phyloP scores from a whole-genome alignment of 2,797 vertebrate genomes.

The Dromococcyx pavoninus region DNA sequence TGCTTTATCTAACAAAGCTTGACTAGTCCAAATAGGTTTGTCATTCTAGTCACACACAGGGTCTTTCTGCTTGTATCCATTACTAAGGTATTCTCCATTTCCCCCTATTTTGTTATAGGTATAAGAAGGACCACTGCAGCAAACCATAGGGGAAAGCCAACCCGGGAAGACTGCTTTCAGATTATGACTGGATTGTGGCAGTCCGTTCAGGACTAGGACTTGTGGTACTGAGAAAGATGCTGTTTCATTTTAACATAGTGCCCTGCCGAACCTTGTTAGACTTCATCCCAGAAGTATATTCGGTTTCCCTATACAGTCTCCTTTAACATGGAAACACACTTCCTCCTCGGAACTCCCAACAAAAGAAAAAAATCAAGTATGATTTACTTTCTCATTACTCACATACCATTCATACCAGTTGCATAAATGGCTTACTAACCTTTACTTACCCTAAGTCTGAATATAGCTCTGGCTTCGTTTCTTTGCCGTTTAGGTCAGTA shows the following conservation, averaged over 20 bases:
- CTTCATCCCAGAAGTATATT: neutral
- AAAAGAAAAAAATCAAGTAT: neutral
- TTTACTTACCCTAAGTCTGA: neutral
- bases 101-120: neutral
- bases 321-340: neutral
- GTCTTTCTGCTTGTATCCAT: neutral
- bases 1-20: neutral
- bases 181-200: neutral
- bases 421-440: neutral
- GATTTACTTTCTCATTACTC: neutral
- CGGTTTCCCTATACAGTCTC: rapidly evolving
- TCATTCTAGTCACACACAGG: neutral
- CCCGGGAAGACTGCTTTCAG: neutral
- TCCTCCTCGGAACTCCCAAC: neutral
- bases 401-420: neutral
- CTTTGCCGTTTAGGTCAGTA: neutral
- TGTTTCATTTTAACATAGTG: neutral
- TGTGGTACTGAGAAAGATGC: neutral
- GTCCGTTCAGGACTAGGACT: neutral
- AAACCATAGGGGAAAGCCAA: neutral
- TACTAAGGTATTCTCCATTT: neutral
- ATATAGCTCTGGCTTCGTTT: neutral
- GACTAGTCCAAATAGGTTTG: neutral
- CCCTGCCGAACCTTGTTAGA: neutral
- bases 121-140: neutral